phyloP scores from a whole-genome alignment of 2,797 vertebrate genomes.

The Paedocypris micromegethes region DNA sequence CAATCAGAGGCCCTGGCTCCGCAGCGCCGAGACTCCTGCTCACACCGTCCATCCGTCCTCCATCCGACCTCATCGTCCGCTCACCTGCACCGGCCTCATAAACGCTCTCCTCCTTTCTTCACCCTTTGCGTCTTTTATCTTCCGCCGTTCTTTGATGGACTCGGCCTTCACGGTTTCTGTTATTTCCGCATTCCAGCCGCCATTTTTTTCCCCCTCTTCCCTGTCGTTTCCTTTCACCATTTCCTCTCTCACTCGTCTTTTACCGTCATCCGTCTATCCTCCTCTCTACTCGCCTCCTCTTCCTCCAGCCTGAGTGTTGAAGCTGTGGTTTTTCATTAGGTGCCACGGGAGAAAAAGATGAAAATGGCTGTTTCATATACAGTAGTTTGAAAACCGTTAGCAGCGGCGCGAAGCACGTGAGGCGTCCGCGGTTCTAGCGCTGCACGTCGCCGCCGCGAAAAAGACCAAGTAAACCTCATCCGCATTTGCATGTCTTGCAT shows the following conservation, averaged over 20 bases:
- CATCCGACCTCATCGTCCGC: conserved; percentile 32
- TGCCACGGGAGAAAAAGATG: conserved; percentile 38
- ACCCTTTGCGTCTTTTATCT: conserved; percentile 37
- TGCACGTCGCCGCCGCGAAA: conserved; percentile 64
- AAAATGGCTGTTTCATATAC: conserved; percentile 45
- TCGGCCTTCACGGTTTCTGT: conserved; percentile 46
- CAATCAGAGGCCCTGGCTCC: conserved; percentile 68
- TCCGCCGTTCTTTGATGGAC: conserved; percentile 51
- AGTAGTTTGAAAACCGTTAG: conserved; percentile 22
- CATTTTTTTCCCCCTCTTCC: conserved; percentile 31
- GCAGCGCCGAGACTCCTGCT: conserved; percentile 72
- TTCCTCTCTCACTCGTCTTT: conserved; percentile 37
- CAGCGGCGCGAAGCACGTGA: conserved; percentile 58
- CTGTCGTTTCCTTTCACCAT: not conserved
- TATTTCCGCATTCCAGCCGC: conserved; percentile 41
- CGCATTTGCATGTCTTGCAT: conserved; percentile 97
- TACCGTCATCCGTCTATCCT: conserved; percentile 5
- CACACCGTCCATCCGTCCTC: conserved; percentile 58
- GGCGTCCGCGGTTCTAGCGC: conserved; percentile 60
- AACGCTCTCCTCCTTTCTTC: conserved; percentile 10
- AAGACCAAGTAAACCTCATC: conserved; percentile 62
- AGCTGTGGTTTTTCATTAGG: conserved; percentile 48
- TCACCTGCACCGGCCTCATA: conserved; percentile 9
- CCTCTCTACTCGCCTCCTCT: not conserved
- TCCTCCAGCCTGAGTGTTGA: conserved; percentile 29